These are phyloP conservation scores for Eupithecia dodoneata DNA, from an alignment of 2,888 invertebrate genomes.

Conservation along the genomic window DNA sequence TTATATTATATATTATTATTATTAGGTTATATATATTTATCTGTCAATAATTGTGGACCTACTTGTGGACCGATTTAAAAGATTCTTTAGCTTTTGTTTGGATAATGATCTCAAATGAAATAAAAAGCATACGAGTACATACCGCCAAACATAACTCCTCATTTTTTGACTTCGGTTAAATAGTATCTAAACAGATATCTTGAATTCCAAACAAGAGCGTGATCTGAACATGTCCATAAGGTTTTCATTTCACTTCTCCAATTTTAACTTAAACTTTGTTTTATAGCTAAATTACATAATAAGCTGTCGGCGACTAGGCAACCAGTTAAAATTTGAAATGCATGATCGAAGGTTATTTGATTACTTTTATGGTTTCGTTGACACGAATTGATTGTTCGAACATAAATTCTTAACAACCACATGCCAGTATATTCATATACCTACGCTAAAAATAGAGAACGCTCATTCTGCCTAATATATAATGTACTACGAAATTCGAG, in stretches of 20 bases:
- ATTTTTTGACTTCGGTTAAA: too few species aligned
- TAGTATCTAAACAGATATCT: neutral
- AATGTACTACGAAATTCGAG: neutral
- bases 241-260: neutral
- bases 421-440: neutral
- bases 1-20: too few species aligned
- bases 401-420: neutral
- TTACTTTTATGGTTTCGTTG: conserved; percentile 3
- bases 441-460: neutral
- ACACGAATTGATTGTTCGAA: conserved; percentile 6
- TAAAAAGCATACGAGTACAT: too few species aligned
- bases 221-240: neutral
- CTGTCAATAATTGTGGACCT: too few species aligned
- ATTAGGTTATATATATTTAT: too few species aligned
- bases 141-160: too few species aligned
- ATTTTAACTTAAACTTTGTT: neutral
- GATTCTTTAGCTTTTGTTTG: too few species aligned
- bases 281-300: neutral
- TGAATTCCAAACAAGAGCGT: neutral
- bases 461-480: neutral
- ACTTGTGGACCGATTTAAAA: too few species aligned
- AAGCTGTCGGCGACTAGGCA: neutral
- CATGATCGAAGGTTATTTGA: neutral
- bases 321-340: conserved; percentile 1
- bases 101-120: too few species aligned